Evolutionary conservation across 2,797 vertebrate species (phyloP).

Genomic region (Poeciliopsis presidionis): DNA sequence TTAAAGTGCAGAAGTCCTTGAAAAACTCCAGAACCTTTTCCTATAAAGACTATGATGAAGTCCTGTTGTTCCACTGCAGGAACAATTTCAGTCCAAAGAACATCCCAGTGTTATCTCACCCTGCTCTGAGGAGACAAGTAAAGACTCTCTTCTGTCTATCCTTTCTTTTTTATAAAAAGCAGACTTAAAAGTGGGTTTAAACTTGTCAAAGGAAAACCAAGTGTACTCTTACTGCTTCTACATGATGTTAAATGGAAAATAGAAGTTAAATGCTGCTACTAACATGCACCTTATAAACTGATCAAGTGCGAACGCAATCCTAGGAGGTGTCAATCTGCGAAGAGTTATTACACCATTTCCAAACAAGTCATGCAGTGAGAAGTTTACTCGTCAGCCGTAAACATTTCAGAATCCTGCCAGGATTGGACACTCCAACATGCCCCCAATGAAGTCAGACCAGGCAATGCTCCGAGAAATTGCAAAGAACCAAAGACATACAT

Average conservation of each 20-base stretch:
- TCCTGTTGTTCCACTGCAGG: not conserved
- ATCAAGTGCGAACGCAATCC: not conserved
- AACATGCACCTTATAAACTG: not conserved
- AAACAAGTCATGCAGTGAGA: not conserved
- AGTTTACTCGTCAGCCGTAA: not conserved
- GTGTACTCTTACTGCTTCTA: not conserved
- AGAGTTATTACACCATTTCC: not conserved
- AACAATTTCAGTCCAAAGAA: not conserved
- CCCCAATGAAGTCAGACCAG: not conserved
- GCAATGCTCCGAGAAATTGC: not conserved
- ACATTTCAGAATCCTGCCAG: not conserved
- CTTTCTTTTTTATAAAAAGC: not conserved
- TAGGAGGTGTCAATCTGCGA: not conserved
- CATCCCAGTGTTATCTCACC: not conserved
- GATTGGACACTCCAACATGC: not conserved
- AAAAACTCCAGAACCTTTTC: not conserved
- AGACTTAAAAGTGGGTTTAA: not conserved
- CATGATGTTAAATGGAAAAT: not conserved
- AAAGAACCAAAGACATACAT: not conserved
- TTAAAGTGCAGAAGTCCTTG: not conserved
- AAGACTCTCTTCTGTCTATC: not conserved
- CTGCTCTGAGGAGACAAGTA: not conserved
- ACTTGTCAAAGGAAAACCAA: not conserved
- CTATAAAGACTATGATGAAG: not conserved
- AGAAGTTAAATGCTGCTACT: not conserved